These are phyloP conservation scores for Phocides pigmalion DNA, from an alignment of 1,140 invertebrate genomes.

Conservation along the genomic window DNA sequence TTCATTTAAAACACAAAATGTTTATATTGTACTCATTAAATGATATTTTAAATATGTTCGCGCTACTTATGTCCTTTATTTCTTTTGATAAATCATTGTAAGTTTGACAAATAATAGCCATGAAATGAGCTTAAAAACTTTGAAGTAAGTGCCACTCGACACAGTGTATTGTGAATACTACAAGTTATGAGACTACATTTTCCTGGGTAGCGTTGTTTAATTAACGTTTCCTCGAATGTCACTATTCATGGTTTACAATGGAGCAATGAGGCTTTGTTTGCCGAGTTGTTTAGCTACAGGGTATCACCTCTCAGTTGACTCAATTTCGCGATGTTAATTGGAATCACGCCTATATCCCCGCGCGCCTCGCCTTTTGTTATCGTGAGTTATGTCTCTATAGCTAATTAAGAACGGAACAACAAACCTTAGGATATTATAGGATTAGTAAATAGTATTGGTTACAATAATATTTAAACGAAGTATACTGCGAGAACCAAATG, in stretches of 20 bases:
- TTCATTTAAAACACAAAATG: too few relatives aligned
- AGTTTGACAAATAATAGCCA: too few relatives aligned
- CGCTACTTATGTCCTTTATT: too few relatives aligned
- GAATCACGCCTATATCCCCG: conserved; percentile 64
- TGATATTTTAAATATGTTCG: too few relatives aligned
- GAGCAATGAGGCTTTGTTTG: conserved; percentile 70
- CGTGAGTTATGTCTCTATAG: conserved; percentile 65
- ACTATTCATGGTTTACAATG: conserved; percentile 71
- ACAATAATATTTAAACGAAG: too few relatives aligned
- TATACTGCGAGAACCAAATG: too few relatives aligned
- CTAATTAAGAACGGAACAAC: conserved; percentile 61
- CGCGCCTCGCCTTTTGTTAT: conserved; percentile 68
- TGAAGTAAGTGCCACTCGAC: background rate
- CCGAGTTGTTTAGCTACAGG: conserved; percentile 57
- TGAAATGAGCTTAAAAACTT: too few relatives aligned
- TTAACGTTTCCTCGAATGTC: conserved; percentile 76
- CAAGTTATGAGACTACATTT: conserved; percentile 53
- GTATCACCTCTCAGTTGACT: conserved; percentile 61
- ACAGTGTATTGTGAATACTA: conserved; percentile 31
- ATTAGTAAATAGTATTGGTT: too few relatives aligned
- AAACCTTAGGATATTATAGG: conserved; percentile 14
- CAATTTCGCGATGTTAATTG: conserved; percentile 76
- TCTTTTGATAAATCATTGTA: too few relatives aligned
- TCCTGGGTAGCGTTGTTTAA: conserved; percentile 63
- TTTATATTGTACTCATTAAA: too few relatives aligned